Conservation (phyloP, 2,113 vertebrate genomes). For the Gymnogyps californianus region DNA sequence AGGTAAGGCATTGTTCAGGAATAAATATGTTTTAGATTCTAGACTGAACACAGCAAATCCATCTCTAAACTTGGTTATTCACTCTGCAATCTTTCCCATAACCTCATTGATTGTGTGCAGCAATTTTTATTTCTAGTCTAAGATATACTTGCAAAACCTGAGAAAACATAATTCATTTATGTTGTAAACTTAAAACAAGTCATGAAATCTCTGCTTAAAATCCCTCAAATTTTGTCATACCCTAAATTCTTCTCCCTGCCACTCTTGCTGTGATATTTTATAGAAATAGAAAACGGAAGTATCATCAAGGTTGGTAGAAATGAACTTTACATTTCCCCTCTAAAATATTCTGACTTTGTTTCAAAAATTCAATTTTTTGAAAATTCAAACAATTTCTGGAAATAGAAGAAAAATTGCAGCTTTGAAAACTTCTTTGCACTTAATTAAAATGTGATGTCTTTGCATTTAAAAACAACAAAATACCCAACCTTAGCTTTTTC, state of each 20-base stretch:
- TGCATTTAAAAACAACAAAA: neutral
- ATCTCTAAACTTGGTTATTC: neutral
- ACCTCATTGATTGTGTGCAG: neutral
- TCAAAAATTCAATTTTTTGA: neutral
- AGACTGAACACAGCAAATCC: neutral
- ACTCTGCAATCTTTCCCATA: neutral
- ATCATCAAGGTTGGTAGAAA: neutral
- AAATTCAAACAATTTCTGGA: neutral
- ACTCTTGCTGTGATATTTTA: neutral
- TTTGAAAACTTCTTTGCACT: neutral
- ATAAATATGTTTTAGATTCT: neutral
- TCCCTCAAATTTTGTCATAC: neutral
- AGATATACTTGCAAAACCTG: neutral
- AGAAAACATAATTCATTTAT: neutral
- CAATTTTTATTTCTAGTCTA: neutral
- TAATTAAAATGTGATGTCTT: neutral
- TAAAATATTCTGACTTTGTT: neutral
- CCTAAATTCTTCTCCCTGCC: neutral
- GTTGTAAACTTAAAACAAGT: neutral
- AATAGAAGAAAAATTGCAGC: neutral
- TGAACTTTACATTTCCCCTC: neutral
- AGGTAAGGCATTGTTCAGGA: neutral
- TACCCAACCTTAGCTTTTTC: rapidly evolving
- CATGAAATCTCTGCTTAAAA: neutral
- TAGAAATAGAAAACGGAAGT: neutral